Conservation (phyloP, 1,140 invertebrate species). For the Tenebrio molitor region DNA sequence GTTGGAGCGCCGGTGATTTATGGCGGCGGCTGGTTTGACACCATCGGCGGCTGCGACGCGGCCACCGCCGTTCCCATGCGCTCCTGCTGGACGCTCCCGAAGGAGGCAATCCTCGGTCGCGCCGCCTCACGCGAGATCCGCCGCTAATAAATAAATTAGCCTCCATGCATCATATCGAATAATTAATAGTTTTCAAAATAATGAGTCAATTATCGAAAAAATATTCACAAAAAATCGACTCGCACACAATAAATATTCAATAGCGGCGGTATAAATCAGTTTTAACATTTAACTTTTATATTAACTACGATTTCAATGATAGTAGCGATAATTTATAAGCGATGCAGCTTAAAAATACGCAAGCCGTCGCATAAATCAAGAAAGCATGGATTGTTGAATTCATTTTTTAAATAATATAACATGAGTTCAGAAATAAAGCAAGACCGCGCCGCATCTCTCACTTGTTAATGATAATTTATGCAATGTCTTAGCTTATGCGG, state of each 20-base stretch:
- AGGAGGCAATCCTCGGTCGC: too few species aligned
- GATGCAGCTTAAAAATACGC: slow-evolving; percentile 39
- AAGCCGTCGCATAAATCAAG: slow-evolving; percentile 43
- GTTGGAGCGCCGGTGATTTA: background rate
- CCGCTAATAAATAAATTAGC: slow-evolving; percentile 17
- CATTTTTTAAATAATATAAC: slow-evolving; percentile 46
- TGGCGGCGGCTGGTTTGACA: background rate
- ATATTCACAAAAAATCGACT: slow-evolving; percentile 16
- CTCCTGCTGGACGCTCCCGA: too few species aligned
- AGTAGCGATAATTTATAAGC: slow-evolving; percentile 45
- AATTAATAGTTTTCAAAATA: slow-evolving; percentile 31
- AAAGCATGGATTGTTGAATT: slow-evolving; percentile 42
- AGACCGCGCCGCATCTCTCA: slow-evolving; percentile 43
- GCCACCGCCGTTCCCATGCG: too few species aligned
- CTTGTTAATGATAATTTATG: slow-evolving; percentile 48
- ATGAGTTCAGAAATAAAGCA: slow-evolving; percentile 42
- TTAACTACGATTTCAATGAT: slow-evolving; percentile 45
- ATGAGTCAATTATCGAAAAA: slow-evolving; percentile 40
- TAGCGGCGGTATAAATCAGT: slow-evolving; percentile 41
- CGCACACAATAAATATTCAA: slow-evolving; percentile 39
- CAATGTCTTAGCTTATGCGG: slow-evolving; percentile 42
- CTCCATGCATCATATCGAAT: slow-evolving; percentile 18
- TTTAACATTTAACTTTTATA: slow-evolving; percentile 46
- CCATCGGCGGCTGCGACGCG: background rate
- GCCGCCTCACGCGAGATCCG: background rate